Base-by-base conservation (phyloP, 2,113 vertebrate species). In the Cromileptes altivelis region DNA sequence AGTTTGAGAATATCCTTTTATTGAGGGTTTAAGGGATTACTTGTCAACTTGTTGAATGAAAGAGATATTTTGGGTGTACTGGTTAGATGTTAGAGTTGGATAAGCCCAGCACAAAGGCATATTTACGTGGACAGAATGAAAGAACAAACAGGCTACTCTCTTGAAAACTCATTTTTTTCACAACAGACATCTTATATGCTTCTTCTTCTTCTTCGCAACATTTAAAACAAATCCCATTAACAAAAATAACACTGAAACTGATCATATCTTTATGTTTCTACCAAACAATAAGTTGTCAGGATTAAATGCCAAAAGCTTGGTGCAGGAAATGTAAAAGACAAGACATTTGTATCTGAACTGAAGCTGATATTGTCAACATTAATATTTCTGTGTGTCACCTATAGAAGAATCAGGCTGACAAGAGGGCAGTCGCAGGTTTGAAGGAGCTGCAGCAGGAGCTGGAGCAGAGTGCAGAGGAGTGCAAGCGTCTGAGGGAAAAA, bases 371-470 rank as follows among this genome's bases (percentile, higher is more conserved):
- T 49, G 3, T 72, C 27, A 57, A n/a, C 25, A 21, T 63, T 18
- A 4, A 47, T 58, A 11, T 63, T 21, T 81, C 11, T 86, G 4
- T 85, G 37, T 13, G 69, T 85, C 88, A 96, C 95, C 95, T 95
- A 84, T 94, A 96, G 91, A 96, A 95, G 76, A 96, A 94, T 80
- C 89, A 95, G 57, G 94, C 95, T 40, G 95, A 96, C 86, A 95
- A 91, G 58, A 94, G 90, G 79, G 92, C 90, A 11, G 94, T 69
- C 70, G 89, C 93, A 15, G 94, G 91, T 56, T 45, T 97, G 60
- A 96, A 95, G 78, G 94, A 95, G 23, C 94, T 97, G 60, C 96
- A 94, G 75, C 87, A 88, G 85, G 94, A 94, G 56, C 94, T 97
- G 6, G 94, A 96, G 72, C 58, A 85, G 55, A 95, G 92, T 60